These are phyloP conservation scores for Mungos mungo DNA, from an alignment of 2,113 vertebrate genomes.

Conservation along the genomic window DNA sequence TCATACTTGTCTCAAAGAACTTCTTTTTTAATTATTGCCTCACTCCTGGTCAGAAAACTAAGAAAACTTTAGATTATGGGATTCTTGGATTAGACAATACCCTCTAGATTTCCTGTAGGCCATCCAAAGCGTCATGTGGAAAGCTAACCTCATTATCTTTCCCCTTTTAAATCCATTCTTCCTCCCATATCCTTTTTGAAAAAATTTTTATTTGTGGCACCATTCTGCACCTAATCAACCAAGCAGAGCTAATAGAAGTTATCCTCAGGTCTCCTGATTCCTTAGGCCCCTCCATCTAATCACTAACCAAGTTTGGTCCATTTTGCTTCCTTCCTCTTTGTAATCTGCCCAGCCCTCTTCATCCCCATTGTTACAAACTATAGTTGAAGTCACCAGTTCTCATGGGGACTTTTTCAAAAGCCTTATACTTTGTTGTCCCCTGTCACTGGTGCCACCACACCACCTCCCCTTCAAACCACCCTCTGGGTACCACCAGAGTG, in stretches of 20 bases:
- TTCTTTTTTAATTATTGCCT: not conserved
- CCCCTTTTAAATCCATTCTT: not conserved
- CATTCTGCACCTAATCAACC: not conserved
- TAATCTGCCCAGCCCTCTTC: not conserved
- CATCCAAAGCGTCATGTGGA: not conserved
- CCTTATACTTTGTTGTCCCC: not conserved
- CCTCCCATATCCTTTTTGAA: not conserved
- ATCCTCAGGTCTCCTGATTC: not conserved
- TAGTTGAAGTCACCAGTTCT: not conserved
- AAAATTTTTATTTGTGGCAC: too few relatives aligned
- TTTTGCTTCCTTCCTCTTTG: not conserved
- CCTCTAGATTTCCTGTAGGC: not conserved
- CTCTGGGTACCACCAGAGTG: not conserved
- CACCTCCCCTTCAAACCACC: not conserved
- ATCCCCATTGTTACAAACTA: not conserved
- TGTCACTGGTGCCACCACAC: not conserved
- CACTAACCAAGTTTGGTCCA: not conserved
- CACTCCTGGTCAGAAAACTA: slow-evolving; percentile 13
- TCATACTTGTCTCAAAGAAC: not conserved
- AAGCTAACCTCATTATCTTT: not conserved
- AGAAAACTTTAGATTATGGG: not conserved
- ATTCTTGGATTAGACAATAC: not conserved
- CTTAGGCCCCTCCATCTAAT: not conserved
- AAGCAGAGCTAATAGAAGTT: not conserved
- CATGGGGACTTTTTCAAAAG: not conserved